Evolutionary conservation across 2,797 vertebrate species (phyloP).

Genomic region (Acestrorhynchus altus): DNA sequence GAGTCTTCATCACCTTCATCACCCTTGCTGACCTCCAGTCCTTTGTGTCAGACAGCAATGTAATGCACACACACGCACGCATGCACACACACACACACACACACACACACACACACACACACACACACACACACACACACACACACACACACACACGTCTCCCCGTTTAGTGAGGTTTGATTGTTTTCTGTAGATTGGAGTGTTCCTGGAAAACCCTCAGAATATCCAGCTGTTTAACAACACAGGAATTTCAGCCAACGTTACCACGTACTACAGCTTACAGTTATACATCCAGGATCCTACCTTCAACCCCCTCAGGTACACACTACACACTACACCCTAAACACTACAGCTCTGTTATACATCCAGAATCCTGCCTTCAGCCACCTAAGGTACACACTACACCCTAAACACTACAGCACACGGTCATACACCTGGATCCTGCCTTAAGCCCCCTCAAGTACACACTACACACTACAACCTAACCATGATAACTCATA

Average conservation of each 20-base stretch:
- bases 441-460: background rate
- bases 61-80: conserved; percentile 35
- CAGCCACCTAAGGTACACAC: background rate
- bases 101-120: background rate
- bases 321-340: background rate
- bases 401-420: background rate
- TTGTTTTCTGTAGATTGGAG: conserved; percentile 54
- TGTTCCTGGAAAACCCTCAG: conserved; percentile 63
- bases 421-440: too few species aligned
- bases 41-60: conserved; percentile 63
- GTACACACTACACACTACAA: background rate
- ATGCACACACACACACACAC: background rate
- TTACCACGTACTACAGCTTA: conserved; percentile 58
- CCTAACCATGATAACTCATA: background rate
- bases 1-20: conserved; percentile 67
- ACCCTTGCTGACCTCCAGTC: conserved; percentile 63
- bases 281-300: background rate
- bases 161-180: background rate
- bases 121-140: background rate
- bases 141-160: background rate
- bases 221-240: conserved; percentile 73
- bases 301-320: background rate
- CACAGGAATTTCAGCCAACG: conserved; percentile 49
- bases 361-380: conserved; percentile 26
- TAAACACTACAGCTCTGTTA: background rate